Evolutionary conservation across 30 jellyfish, hydroid and myxozoan species (phyloP).

Genomic region (Turritopsis rubra): DNA sequence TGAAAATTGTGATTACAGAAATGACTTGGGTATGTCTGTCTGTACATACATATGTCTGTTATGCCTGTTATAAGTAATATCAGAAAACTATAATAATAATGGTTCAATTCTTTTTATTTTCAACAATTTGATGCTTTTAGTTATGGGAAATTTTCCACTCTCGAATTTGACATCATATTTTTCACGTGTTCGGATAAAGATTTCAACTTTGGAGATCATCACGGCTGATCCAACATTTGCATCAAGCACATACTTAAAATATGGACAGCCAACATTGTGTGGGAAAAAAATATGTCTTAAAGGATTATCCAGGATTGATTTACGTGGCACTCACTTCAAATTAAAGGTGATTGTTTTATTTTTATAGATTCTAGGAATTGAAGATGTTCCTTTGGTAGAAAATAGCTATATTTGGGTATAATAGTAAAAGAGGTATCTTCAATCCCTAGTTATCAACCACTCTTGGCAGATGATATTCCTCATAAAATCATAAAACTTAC

Average conservation of each 20-base stretch:
- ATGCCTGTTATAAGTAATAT: neutral
- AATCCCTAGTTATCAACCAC: too few species aligned
- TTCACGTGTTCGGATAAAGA: conserved; percentile 35
- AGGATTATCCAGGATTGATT: conserved; percentile 70
- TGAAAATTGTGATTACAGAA: neutral
- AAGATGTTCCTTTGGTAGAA: too few species aligned
- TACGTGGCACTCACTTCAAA: conserved; percentile 90
- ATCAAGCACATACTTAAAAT: conserved; percentile 27
- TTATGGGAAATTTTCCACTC: neutral
- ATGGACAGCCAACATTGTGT: conserved; percentile 74
- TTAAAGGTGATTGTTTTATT: conserved; percentile 40
- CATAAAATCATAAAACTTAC: too few species aligned
- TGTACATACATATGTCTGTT: neutral
- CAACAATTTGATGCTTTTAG: neutral
- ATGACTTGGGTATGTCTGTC: neutral
- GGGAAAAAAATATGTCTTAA: conserved; percentile 48
- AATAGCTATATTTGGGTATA: too few species aligned
- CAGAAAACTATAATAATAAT: neutral
- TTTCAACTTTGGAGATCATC: conserved; percentile 44
- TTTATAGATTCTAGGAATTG: too few species aligned
- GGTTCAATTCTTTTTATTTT: neutral
- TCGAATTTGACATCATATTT: neutral
- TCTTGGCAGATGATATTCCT: conserved; percentile 8
- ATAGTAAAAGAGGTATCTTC: too few species aligned
- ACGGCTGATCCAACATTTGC: conserved; percentile 73